Conservation (phyloP, 2,113 vertebrate species). For the human (Homo sapiens) region GRCh38 chr21:33419001-33419500, state of each 20-base stretch:
- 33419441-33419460: too few relatives aligned
- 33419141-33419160: not conserved
- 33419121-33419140: not conserved
- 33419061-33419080: not conserved
- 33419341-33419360: not conserved
- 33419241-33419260: not conserved
- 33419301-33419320: not conserved
- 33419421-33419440: too few relatives aligned
- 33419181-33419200: not conserved
- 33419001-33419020: not conserved
- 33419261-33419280: not conserved
- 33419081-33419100: not conserved
- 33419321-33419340: not conserved
- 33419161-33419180: not conserved
- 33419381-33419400: not conserved
- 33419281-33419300: not conserved
- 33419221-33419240: not conserved
- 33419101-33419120: too few relatives aligned
- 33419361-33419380: not conserved
- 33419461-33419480: not conserved
- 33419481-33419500: not conserved
- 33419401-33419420: too few relatives aligned
- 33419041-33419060: not conserved
- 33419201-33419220: not conserved
- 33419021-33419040: not conserved